Base-by-base conservation (phyloP, 2,888 invertebrate genomes). In the Zygaena filipendulae region DNA sequence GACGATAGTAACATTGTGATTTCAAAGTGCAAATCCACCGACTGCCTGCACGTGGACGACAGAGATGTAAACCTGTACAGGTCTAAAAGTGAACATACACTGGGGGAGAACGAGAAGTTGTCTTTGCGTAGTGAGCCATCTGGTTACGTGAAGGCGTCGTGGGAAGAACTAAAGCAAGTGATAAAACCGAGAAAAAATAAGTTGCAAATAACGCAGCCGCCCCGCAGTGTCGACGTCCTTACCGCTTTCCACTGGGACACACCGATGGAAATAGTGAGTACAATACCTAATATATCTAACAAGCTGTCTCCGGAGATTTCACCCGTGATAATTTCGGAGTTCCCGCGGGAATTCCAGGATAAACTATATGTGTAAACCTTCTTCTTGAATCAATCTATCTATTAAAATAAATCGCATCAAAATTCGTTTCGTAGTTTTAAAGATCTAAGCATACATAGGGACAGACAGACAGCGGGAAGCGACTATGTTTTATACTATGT, bases 201-300 rank as follows among this genome's bases (percentile, higher is more conserved):
- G 42, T 34, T 69, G 11, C 51, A 50, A 23, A 67, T 66, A 29
- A 59, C 55, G 2, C 45, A 41, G 16, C 56, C 59, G 0, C 44
- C 47, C n/a, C 49, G 58, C 1, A 50, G 54, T 11, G 43, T 45
- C 0, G 62, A 62, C 24, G 45, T 68, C n/a, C 44, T 59, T 2
- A 39, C 39, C 2, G 59, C 59, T 3, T 66, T 64, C 40, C 57
- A 62, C 32, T 55, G 56, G 52, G 58, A 66, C 23, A 66, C 68
- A 0, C 59, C 66, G 2, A 49, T 66, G 5, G 67, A 68, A 52
- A 59, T 45, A 35, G 67, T 64, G 43, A 63, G 67, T 61, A 33
- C 11, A 1, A 6, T 19, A 25, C 2, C 11, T 8, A n/a, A 20
- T 14, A n/a, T 14, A n/a, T n/a, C n/a, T n/a, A n/a, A n/a, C n/a